These are phyloP conservation scores for Chrysomallon squamiferum DNA, from an alignment of 1,140 invertebrate genomes.

Conservation along the genomic window DNA sequence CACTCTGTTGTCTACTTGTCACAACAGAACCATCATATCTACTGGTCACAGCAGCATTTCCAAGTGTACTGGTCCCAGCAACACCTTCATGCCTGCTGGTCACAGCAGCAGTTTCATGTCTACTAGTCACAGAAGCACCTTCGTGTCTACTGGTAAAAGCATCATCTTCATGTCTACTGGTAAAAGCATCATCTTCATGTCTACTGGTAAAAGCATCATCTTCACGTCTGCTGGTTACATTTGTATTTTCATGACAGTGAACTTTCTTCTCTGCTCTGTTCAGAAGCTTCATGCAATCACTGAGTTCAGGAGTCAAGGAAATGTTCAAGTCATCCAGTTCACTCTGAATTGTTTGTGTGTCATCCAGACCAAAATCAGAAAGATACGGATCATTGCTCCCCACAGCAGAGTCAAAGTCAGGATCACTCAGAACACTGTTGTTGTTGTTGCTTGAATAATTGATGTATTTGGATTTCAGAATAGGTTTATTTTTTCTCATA, in stretches of 20 bases:
- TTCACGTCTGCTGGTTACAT: too few relatives aligned
- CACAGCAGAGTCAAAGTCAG: constrained; percentile 4
- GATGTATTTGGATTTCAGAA: neutral
- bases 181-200: too few relatives aligned
- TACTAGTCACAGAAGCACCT: too few relatives aligned
- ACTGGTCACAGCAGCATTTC: too few relatives aligned
- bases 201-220: too few relatives aligned
- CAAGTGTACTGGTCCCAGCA: too few relatives aligned
- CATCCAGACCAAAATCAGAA: constrained; percentile 32
- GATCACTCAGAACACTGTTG: constrained; percentile 20
- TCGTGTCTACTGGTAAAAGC: too few relatives aligned
- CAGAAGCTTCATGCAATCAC: constrained; percentile 58
- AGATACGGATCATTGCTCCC: constrained; percentile 12
- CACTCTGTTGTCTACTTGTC: constrained; percentile 5
- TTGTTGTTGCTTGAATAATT: neutral
- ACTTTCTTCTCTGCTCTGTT: constrained; percentile 60
- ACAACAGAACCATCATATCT: too few relatives aligned
- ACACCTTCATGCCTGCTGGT: too few relatives aligned
- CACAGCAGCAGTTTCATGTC: too few relatives aligned
- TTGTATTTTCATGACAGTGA: constrained; percentile 14
- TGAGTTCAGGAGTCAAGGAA: constrained; percentile 58
- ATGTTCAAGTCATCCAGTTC: constrained; percentile 52
- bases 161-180: too few relatives aligned
- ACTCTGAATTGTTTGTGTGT: constrained; percentile 43
- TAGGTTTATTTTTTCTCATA: neutral